These are phyloP conservation scores for Drosophila mercatorum DNA, from an alignment of 2,888 invertebrate species.

Conservation along the genomic window DNA sequence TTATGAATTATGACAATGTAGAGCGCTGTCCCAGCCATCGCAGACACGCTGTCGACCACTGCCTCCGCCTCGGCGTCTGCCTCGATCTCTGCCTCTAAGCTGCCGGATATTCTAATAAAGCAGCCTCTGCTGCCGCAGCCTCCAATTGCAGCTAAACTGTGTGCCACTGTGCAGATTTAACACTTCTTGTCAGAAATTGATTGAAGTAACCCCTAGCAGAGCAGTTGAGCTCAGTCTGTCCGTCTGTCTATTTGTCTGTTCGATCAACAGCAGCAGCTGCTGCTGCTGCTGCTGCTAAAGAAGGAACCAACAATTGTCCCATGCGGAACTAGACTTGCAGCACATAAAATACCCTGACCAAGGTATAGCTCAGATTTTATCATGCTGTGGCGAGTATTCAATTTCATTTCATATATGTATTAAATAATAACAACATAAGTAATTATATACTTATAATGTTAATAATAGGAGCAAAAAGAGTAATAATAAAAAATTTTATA, in stretches of 20 bases:
- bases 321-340: slow-evolving; percentile 74
- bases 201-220: slow-evolving; percentile 78
- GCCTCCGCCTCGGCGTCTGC: slow-evolving; percentile 1
- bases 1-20: slow-evolving; percentile 81
- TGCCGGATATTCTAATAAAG: slow-evolving; percentile 82
- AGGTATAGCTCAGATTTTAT: not conserved
- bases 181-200: slow-evolving; percentile 84
- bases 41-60: slow-evolving; percentile 62
- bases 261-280: slow-evolving; percentile 19
- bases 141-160: slow-evolving; percentile 57
- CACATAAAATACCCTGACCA: slow-evolving; percentile 28
- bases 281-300: slow-evolving; percentile 41
- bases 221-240: slow-evolving; percentile 48
- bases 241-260: not conserved
- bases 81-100: slow-evolving; percentile 58
- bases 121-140: slow-evolving; percentile 26
- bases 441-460: too few relatives aligned
- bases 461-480: too few relatives aligned
- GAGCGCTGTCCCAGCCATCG: slow-evolving; percentile 38
- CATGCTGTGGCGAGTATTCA: not conserved
- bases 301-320: slow-evolving; percentile 78
- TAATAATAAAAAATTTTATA: too few relatives aligned
- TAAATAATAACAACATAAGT: too few relatives aligned
- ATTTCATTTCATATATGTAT: too few relatives aligned
- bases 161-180: slow-evolving; percentile 80